Evolutionary conservation across 2,797 vertebrate genomes (phyloP).

Genomic region (Antrozous pallidus): DNA sequence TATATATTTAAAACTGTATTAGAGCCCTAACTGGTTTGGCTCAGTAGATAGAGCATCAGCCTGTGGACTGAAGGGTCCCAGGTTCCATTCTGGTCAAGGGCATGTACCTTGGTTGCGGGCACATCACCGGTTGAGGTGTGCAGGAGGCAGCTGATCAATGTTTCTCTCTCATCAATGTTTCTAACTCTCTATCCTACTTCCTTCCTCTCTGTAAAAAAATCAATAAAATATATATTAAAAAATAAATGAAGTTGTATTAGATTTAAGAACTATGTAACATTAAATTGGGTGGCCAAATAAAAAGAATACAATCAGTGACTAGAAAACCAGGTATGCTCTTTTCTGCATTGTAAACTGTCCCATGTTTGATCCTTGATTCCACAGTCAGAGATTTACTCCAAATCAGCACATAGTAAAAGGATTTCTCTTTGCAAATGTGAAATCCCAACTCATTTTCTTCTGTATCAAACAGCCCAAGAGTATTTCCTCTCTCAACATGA

Average conservation of each 20-base stretch:
- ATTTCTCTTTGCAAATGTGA: not conserved
- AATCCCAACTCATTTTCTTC: constrained; percentile 8
- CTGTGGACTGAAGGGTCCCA: too few relatives aligned
- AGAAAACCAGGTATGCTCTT: not conserved
- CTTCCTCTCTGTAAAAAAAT: too few relatives aligned
- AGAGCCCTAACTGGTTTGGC: not conserved
- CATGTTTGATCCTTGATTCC: not conserved
- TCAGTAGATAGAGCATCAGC: too few relatives aligned
- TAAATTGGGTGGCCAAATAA: not conserved
- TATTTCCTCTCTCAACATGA: not conserved
- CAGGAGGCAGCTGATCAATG: too few relatives aligned
- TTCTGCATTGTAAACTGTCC: not conserved
- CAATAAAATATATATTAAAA: too few relatives aligned
- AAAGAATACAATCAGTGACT: not conserved
- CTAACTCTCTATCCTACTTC: too few relatives aligned
- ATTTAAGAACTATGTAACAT: not conserved
- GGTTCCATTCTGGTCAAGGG: too few relatives aligned
- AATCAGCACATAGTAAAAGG: not conserved
- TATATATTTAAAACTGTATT: not conserved
- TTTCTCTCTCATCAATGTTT: too few relatives aligned
- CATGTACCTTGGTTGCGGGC: too few relatives aligned
- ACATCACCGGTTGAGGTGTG: too few relatives aligned
- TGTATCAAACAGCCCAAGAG: not conserved
- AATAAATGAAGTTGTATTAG: not conserved
- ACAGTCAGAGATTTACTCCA: not conserved